phyloP scores from a whole-genome alignment of 2,113 vertebrate genomes.

The Lutjanus erythropterus region DNA sequence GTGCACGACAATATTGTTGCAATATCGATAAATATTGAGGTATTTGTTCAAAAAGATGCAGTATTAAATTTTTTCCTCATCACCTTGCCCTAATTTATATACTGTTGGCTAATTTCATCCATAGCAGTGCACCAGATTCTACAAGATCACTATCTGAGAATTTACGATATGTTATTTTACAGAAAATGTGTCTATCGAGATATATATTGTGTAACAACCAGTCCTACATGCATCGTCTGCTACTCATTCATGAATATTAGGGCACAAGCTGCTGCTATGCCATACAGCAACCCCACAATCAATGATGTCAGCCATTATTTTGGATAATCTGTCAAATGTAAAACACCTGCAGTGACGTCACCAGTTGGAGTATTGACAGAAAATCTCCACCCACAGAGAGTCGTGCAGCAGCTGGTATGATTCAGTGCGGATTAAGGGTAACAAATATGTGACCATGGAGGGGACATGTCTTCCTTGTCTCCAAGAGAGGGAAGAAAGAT shows the following conservation, averaged over 20 bases:
- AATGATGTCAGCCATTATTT: slow-evolving; percentile 9
- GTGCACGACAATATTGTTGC: no score
- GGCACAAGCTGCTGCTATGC: neutral
- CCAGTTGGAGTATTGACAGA: neutral
- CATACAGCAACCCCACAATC: neutral
- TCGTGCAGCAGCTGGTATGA: slow-evolving; percentile 18
- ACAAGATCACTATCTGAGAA: no score
- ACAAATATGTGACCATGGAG: slow-evolving; percentile 20
- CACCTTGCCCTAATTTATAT: no score
- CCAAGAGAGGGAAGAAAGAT: neutral
- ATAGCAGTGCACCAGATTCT: no score
- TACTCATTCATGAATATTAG: slow-evolving; percentile 17
- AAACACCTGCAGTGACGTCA: slow-evolving; percentile 34
- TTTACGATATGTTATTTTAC: no score
- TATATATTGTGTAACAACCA: no score
- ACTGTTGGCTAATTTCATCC: no score
- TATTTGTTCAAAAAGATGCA: no score
- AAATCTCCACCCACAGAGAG: slow-evolving; percentile 13
- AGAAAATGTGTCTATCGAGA: no score
- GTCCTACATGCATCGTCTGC: neutral
- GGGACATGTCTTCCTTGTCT: neutral
- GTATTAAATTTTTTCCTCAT: no score
- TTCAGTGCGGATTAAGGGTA: slow-evolving; percentile 20
- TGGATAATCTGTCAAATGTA: slow-evolving; percentile 10
- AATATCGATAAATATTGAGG: no score